phyloP scores from a whole-genome alignment of 2,113 vertebrate species.

The Syngnathus floridae region DNA sequence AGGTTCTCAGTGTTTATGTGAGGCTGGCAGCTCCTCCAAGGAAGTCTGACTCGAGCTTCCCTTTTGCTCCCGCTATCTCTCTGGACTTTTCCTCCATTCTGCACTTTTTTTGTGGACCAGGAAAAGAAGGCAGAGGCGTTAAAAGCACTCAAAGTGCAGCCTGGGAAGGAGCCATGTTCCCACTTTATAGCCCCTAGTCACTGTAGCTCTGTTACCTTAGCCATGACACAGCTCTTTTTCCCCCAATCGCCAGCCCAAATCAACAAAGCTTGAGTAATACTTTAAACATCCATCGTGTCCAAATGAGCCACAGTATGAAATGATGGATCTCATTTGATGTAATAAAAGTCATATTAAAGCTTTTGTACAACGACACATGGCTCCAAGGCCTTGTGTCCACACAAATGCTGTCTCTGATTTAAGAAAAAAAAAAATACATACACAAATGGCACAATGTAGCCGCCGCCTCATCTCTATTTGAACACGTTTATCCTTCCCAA shows the following conservation, averaged over 20 bases:
- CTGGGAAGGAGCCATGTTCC: slow-evolving; percentile 45
- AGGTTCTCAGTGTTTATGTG: slow-evolving; percentile 61
- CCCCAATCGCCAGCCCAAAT: slow-evolving; percentile 39
- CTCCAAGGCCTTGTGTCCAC: not conserved
- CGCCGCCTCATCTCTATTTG: slow-evolving; percentile 56
- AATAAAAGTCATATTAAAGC: slow-evolving; percentile 3
- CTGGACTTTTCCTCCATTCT: slow-evolving; percentile 11
- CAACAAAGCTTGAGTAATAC: slow-evolving; percentile 39
- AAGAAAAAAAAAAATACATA: not conserved
- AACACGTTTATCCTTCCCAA: slow-evolving; percentile 47
- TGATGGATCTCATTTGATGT: not conserved
- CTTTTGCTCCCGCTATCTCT: slow-evolving; percentile 22
- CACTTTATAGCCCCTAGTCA: slow-evolving; percentile 20
- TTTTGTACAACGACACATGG: not conserved
- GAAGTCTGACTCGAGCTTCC: slow-evolving; percentile 33
- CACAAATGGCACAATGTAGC: not conserved
- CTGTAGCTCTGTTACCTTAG: slow-evolving; percentile 5
- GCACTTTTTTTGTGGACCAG: not conserved
- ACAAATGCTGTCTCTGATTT: not conserved
- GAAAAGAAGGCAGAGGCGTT: slow-evolving; percentile 3
- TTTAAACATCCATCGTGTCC: slow-evolving; percentile 13
- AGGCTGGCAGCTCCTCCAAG: slow-evolving; percentile 40
- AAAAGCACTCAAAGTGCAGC: slow-evolving; percentile 18
- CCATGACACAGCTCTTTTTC: slow-evolving; percentile 40
- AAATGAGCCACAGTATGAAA: slow-evolving; percentile 5